Evolutionary conservation across 1,140 invertebrate species (phyloP).

Genomic region (Temnothorax curvispinosus): DNA sequence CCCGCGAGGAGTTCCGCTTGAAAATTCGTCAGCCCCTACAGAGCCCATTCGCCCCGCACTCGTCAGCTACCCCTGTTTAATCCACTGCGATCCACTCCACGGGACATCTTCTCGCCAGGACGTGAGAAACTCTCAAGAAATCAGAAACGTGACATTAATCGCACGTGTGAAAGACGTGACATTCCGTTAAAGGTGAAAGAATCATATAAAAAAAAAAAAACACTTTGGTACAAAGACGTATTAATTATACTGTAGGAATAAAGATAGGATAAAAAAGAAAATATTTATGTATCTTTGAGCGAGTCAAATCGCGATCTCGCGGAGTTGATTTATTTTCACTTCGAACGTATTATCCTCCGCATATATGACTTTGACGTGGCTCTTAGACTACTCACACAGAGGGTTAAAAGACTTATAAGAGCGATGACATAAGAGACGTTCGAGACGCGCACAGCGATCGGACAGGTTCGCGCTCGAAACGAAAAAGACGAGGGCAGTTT

Average conservation of each 20-base stretch:
- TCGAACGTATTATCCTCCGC: background rate
- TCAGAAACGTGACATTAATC: background rate
- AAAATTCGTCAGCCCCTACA: constrained; percentile 47
- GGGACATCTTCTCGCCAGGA: background rate
- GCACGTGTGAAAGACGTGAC: background rate
- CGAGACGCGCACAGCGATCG: background rate
- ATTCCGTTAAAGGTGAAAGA: background rate
- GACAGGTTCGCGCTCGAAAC: constrained; percentile 41
- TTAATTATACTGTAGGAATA: background rate
- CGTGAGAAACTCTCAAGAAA: constrained; percentile 45
- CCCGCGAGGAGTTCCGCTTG: constrained; percentile 36
- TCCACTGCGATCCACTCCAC: background rate
- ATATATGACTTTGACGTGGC: background rate
- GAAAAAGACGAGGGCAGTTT: constrained; percentile 21
- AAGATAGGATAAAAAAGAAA: background rate
- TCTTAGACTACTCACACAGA: background rate
- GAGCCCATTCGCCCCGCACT: constrained; percentile 7
- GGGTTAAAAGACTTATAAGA: background rate
- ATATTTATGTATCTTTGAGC: background rate
- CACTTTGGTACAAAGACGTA: background rate
- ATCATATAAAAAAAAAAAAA: background rate
- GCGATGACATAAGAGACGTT: constrained; percentile 30
- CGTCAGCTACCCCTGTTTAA: background rate
- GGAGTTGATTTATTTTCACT: background rate
- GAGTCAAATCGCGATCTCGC: background rate